phyloP scores from a whole-genome alignment of 2,113 vertebrate genomes.

The Xiphophorus maculatus region DNA sequence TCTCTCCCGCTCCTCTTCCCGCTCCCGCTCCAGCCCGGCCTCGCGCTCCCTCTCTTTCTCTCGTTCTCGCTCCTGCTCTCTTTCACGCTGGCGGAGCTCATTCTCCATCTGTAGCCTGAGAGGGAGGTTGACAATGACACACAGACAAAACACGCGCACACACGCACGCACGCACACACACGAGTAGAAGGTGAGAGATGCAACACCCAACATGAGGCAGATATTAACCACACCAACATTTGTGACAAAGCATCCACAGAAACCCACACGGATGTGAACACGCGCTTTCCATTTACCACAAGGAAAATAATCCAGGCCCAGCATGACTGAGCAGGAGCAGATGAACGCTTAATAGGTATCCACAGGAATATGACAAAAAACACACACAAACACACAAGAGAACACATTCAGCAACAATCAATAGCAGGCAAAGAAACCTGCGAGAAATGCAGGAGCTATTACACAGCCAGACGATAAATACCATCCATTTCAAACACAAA shows the following conservation, averaged over 20 bases:
- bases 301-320: conserved; percentile 76
- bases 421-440: conserved; percentile 60
- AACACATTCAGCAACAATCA: conserved; percentile 52
- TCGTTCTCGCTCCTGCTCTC: conserved; percentile 86
- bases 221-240: conserved; percentile 78
- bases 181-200: conserved; percentile 76
- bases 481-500: conserved; percentile 63
- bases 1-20: conserved; percentile 82
- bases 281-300: conserved; percentile 56
- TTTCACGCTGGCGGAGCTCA: conserved; percentile 89
- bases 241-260: conserved; percentile 49
- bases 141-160: conserved; percentile 14
- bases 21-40: conserved; percentile 81
- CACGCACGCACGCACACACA: conserved; percentile 38
- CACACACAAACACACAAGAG: conserved; percentile 28
- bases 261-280: conserved; percentile 17
- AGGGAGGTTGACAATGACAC: conserved; percentile 66
- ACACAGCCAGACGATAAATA: conserved; percentile 55
- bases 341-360: conserved; percentile 80
- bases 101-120: conserved; percentile 96
- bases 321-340: conserved; percentile 78
- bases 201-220: conserved; percentile 77
- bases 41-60: conserved; percentile 86
- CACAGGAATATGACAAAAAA: conserved; percentile 70
- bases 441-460: conserved; percentile 58